Conservation (phyloP, 1,140 invertebrate species). For the Drosophila rhopaloa region DNA sequence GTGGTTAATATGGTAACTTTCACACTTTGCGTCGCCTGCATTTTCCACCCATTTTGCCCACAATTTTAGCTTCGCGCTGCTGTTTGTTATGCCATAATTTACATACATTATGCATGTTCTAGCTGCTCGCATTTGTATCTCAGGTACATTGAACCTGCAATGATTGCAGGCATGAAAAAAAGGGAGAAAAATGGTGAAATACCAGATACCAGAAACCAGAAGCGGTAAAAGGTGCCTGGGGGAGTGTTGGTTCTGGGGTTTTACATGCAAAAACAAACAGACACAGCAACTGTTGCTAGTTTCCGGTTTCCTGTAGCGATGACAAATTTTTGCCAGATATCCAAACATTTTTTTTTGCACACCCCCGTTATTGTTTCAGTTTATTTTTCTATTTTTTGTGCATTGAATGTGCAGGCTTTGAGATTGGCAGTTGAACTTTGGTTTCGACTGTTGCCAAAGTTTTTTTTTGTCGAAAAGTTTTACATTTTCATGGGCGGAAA, state of each 20-base stretch:
- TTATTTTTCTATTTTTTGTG: constrained; percentile 1
- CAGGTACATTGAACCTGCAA: constrained; percentile 80
- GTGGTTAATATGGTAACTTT: constrained; percentile 80
- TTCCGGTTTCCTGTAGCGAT: constrained; percentile 74
- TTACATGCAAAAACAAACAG: constrained; percentile 42
- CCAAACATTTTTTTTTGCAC: constrained; percentile 47
- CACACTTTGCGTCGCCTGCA: constrained; percentile 68
- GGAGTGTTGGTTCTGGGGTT: constrained; percentile 13
- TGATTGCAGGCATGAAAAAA: constrained; percentile 48
- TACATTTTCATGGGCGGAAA: constrained; percentile 1
- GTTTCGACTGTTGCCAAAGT: constrained; percentile 8
- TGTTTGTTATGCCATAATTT: constrained; percentile 73
- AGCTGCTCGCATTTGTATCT: constrained; percentile 32
- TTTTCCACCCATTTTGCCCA: constrained; percentile 10
- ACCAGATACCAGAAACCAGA: constrained; percentile 13
- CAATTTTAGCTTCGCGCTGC: constrained; percentile 20
- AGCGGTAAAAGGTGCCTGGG: constrained; percentile 15
- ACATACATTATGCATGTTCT: constrained; percentile 80
- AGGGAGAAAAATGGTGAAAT: constrained; percentile 24
- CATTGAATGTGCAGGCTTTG: constrained; percentile 7
- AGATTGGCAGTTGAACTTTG: constrained; percentile 48
- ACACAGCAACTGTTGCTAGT: constrained; percentile 79
- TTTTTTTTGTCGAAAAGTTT: constrained; percentile 5
- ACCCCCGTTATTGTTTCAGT: neutral
- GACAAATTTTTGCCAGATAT: constrained; percentile 69